Base-by-base conservation (phyloP, 2,888 invertebrate species). In the Caenorhabditis afra region DNA sequence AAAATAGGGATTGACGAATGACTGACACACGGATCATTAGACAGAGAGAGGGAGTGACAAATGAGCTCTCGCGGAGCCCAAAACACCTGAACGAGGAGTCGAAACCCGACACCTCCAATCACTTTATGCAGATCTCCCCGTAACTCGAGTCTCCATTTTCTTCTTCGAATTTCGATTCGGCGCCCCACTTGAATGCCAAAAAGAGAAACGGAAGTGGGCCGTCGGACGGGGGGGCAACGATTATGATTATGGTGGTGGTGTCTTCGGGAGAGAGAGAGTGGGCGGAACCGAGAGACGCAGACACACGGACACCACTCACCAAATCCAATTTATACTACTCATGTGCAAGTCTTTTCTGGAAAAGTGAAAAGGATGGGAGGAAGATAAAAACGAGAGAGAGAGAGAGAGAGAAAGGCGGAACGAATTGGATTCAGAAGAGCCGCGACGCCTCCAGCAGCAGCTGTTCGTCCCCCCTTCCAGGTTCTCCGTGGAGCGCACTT, bases 291-390 rank as follows among this genome's bases (percentile, higher is more conserved):
- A 44, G 53, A 65, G 44, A 65, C 44, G 44, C 44, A 65, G 65
- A 45, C 18, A 23, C 44, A 41, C 58, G 37, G 23, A 49, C 67
- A 58, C 49, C 58, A 67, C 58, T 59, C 41, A 41, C 52, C 59
- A 68, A 68, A 68, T 68, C 68, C 59, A 68, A 68, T 68, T 68
- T 68, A 68, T 68, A 68, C 68, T 68, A 68, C 68, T 68, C 68
- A 68, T 68, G 68, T 44, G 45, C 52, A 66, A 64, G 64, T 68
- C 58, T 59, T 22, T 41, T 59, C 58, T 52, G 18, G 41, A 44
- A 52, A 59, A 67, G 59, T 58, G 58, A 23, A 52, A 59, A 58
- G 44, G 59, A 67, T 67, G 66, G 45, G 57, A 67, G 57, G 39
- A 29, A 57, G 37, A 66, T 53, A 47, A 53, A 66, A 23, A 18